Percentiles rank a stretch among this genome's conserved stretches.
Evolutionary conservation across 2,888 invertebrate species (phyloP).

Genomic region (Quadroppia sp.): DNA sequence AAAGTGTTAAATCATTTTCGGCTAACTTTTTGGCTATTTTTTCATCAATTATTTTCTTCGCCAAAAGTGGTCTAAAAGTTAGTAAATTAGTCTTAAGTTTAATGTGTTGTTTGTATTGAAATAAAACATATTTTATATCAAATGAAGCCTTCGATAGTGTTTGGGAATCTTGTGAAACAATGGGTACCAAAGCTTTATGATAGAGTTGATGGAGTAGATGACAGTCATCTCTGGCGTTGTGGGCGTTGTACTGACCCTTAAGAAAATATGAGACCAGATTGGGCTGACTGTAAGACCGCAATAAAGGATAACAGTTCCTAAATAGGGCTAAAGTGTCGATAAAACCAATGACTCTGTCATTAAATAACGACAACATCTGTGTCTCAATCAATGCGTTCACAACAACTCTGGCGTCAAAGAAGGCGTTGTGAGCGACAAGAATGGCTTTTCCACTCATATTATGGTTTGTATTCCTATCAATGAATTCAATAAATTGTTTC

Average conservation of each 20-base stretch:
- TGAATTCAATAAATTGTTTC: slow-evolving; percentile 8
- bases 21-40: background rate
- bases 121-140: background rate
- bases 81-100: background rate
- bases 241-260: slow-evolving; percentile 32
- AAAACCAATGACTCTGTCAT: background rate
- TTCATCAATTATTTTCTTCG: background rate
- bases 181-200: background rate
- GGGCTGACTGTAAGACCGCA: slow-evolving; percentile 22
- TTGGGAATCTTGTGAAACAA: background rate
- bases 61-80: background rate
- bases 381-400: background rate
- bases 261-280: slow-evolving; percentile 35
- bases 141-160: background rate
- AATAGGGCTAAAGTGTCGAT: slow-evolving; percentile 31
- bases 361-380: background rate
- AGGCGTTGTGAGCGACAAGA: background rate
- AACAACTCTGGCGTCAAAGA: background rate
- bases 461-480: background rate
- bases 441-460: background rate
- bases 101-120: background rate
- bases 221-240: slow-evolving; percentile 35
- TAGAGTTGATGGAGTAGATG: background rate
- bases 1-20: background rate
- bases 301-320: slow-evolving; percentile 11